phyloP scores from a whole-genome alignment of 2,888 invertebrate genomes.

The Temnothorax rugatulus region DNA sequence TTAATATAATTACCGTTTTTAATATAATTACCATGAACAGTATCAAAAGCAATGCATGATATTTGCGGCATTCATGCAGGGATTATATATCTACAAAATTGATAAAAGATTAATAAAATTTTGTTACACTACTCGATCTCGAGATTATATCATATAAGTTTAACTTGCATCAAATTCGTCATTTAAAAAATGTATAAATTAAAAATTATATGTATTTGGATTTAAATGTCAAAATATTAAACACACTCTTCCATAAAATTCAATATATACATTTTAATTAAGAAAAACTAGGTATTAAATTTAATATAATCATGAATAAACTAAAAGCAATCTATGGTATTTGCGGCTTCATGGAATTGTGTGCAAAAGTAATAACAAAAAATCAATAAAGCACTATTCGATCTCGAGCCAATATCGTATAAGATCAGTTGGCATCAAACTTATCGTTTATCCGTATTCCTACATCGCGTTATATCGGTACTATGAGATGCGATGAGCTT shows the following conservation, averaged over 20 bases:
- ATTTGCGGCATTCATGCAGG: background rate
- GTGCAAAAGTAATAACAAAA: background rate
- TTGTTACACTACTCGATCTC: background rate
- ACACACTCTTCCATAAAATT: background rate
- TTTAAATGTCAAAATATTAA: slow-evolving; percentile 4
- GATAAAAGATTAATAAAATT: slow-evolving; percentile 6
- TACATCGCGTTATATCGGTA: background rate
- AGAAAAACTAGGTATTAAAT: background rate
- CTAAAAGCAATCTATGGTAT: background rate
- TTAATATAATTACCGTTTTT: background rate
- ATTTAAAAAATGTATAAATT: background rate
- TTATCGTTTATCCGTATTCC: slow-evolving; percentile 1
- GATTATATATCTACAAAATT: background rate
- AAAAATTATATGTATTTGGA: background rate
- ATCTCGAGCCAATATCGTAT: background rate
- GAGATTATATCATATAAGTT: background rate
- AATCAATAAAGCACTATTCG: slow-evolving; percentile 6
- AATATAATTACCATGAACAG: background rate
- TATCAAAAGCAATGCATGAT: background rate
- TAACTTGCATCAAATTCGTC: background rate
- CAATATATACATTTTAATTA: background rate
- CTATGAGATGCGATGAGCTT: background rate
- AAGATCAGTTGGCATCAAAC: slow-evolving; percentile 10
- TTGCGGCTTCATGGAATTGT: background rate
- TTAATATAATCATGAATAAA: background rate